Base-by-base conservation (phyloP, 2,113 vertebrate species). In the Pandion haliaetus region DNA sequence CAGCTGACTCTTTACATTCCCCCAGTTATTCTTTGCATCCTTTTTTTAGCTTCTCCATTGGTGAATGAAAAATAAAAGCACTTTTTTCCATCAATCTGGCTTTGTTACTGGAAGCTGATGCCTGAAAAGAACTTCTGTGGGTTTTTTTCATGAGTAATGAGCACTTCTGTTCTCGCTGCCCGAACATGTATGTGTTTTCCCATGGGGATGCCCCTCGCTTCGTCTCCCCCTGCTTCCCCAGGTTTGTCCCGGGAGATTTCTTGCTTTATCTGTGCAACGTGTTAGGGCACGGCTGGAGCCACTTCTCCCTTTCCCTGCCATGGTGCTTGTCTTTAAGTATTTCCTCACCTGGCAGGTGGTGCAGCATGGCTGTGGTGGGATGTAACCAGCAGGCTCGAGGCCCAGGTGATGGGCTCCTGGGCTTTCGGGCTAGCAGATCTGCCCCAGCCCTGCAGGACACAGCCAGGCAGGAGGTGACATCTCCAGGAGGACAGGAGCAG, bases 81-180 rank as follows among this genome's bases (percentile, higher is more conserved):
- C 94, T 93, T 96, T 84, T 96, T 96, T 93, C 88, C 90, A 95
- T 96, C 95, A 95, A 71, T 96, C 94, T 95, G 89, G 66, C 90
- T 97, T 96, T 94, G 95, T 97, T 93, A 57, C 86, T 97, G 95
- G 94, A 96, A 96, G 96, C 86, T 3, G 58, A 95, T 97, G 95
- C 93, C 95, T 97, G 97, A 97, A 97, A 97, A 96, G 96, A 89
- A 96, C 92, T 95, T 96, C 92, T 97, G 95, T 97, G 94, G 73
- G 44, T 3, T 82, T 88, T 94, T 87, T 95, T 86, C 87, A 23
- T 79, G 94, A 97, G 96, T 92, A 97, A 97, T 71, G 77, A 97
- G 94, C 49, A 65, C 87, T 95, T 91, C 96, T 95, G 81, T 95
- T 94, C 95, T 55, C 26, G 1, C 89, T 95, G 87, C 94, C 66